Conservation (phyloP, 2,888 invertebrate species). For the Cephus pulcher region DNA sequence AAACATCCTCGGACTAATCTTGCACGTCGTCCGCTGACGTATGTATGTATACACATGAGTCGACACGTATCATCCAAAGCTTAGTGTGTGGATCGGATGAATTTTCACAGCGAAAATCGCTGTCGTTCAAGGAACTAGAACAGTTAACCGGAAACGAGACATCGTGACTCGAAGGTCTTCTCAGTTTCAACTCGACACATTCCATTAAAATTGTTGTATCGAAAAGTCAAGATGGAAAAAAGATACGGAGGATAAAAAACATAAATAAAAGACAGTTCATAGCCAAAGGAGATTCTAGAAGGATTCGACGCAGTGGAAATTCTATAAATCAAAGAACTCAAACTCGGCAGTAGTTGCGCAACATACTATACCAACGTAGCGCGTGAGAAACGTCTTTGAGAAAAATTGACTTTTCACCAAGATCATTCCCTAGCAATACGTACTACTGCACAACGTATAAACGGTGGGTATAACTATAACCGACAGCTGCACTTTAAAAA, state of each 20-base stretch:
- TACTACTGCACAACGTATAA: no score
- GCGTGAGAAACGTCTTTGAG: not conserved
- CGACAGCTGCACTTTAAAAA: no score
- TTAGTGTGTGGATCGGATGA: not conserved
- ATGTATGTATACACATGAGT: not conserved
- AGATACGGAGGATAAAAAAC: not conserved
- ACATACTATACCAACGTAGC: not conserved
- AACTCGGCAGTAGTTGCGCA: not conserved
- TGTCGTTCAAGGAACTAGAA: not conserved
- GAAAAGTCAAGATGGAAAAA: not conserved
- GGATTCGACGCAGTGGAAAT: not conserved
- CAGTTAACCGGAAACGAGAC: not conserved
- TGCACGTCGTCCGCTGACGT: slow-evolving; percentile 6
- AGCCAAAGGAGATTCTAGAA: not conserved
- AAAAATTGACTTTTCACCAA: not conserved
- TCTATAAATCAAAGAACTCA: not conserved
- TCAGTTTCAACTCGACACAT: not conserved
- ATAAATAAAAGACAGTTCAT: not conserved
- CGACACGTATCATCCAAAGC: not conserved
- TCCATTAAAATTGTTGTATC: not conserved
- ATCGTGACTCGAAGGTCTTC: not conserved
- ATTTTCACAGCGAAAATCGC: not conserved
- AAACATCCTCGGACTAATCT: slow-evolving; percentile 41
- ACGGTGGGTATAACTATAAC: no score
- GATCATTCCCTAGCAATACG: no score